Evolutionary conservation across 2,888 invertebrate species (phyloP), one percentile per base, ranked within the genome.

Genomic region (Amphipyra berbera): DNA sequence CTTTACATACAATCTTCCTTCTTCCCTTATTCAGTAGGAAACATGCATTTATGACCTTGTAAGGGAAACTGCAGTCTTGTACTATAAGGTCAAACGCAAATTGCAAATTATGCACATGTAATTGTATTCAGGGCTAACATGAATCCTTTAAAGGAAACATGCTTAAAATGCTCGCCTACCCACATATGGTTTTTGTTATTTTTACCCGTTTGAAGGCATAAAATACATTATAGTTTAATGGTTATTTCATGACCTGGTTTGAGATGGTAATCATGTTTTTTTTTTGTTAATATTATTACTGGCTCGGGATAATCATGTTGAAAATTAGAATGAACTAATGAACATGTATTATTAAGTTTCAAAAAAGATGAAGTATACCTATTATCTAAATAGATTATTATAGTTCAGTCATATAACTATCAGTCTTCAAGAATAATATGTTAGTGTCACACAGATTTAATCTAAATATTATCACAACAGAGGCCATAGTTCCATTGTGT

Each of bases 121-220:
- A 79, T 83, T 83, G 73, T 63, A 73, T 78, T 91, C 91, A 92
- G 84, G 91, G 91, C 78, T 86, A 89, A 82, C 91, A 70, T 74
- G 85, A 84, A 81, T 88, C 89, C 88, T 78, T 88, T 82, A 85
- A 79, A 62, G 81, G 83, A 62, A 76, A 58, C 61, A 64, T 57
- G 52, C 42, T 47, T 42, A 40, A 46, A 61, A 53, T 62, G 35
- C 10, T 55, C 35, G 42, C 40, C 47, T 72, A 66, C 55, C 56
- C 45, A 64, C 66, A 59, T 70, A 65, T 9, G 44, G 60, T 27
- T 15, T 60, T 62, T 63, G n/a, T 65, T 70, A 62, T 55, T 62
- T 48, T 30, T 65, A 65, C 64, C 64, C 53, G 60, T 47, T 30
- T 48, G 13, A 38, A 38, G 30, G 30, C 35, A 21, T 21, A 52